Evolutionary conservation across 2,113 vertebrate genomes (phyloP).

Genomic region (Rhinolophus ferrumequinum): DNA sequence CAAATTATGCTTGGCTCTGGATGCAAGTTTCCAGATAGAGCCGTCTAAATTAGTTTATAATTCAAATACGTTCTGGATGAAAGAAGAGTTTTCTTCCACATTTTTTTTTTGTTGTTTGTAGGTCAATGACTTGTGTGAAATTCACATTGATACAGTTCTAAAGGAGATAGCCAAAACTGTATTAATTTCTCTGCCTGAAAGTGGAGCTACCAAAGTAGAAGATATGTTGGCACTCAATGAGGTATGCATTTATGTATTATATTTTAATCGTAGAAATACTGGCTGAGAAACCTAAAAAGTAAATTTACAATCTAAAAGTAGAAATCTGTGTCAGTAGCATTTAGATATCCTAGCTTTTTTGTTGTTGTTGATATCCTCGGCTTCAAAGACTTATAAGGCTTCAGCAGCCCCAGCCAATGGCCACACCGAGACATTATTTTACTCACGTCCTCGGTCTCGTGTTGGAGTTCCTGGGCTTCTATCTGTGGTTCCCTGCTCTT

Average conservation of each 20-base stretch:
- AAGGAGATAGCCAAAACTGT: slow-evolving; percentile 88
- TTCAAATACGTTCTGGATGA: not conserved
- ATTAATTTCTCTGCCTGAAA: slow-evolving; percentile 86
- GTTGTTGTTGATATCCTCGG: not conserved
- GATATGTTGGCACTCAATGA: slow-evolving; percentile 87
- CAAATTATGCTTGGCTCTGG: not conserved
- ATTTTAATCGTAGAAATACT: not conserved
- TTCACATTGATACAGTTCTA: slow-evolving; percentile 86
- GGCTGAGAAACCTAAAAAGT: not conserved
- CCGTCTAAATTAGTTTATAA: not conserved
- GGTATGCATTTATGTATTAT: slow-evolving; percentile 75
- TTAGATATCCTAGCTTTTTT: not conserved
- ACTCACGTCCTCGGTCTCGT: not conserved
- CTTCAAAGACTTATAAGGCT: not conserved
- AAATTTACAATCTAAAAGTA: not conserved
- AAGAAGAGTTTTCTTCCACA: not conserved
- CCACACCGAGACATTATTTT: not conserved
- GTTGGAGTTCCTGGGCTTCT: not conserved
- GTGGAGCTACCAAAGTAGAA: slow-evolving; percentile 78
- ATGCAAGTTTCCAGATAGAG: not conserved
- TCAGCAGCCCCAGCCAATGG: not conserved
- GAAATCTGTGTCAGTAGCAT: not conserved
- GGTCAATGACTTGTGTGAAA: slow-evolving; percentile 87
- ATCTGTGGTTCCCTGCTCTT: not conserved
- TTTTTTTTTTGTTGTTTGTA: slow-evolving; percentile 73